Base-by-base conservation (phyloP, 2,113 vertebrate genomes). In the Clarias batrachus region DNA sequence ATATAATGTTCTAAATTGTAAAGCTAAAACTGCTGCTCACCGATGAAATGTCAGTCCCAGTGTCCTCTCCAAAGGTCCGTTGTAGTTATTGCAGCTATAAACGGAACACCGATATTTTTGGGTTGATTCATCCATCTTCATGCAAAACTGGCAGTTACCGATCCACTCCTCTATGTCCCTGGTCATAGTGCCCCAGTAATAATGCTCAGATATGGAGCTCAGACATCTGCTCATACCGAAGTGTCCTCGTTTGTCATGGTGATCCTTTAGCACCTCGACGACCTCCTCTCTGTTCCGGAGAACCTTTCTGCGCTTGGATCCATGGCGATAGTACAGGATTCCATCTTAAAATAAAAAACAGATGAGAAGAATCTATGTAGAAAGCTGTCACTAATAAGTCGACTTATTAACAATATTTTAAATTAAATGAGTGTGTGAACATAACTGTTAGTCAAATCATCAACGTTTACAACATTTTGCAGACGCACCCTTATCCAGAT, bases 211-310 rank as follows among this genome's bases (percentile, higher is more conserved):
- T 76, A 94, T 91, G 33, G 88, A 83, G 11, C 63, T 82, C 85
- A 92, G 91, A 89, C 93, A 94, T 82, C 90, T 83, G 0, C 89
- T 89, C 78, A 90, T 90, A 0, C 92, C 92, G 13, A 84, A 91
- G 90, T 94, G 93, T 54, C 91, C 92, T 88, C 88, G 90, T 87
- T 91, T 86, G 78, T 94, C 91, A 3, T 94, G 93, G n/a, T 91
- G 91, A 88, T 92, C 88, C 78, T 82, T 87, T 85, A 94, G 87
- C 89, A 93, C 89, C 1, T 78, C 87, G 78, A 91, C 92, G 0
- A 94, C 91, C 88, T 94, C 91, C 41, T 93, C 90, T 87, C 91
- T 89, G 90, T 88, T 92, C 73, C 93, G 91, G 0, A 92, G 91
- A 52, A 94, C 93, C 84, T 84, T 87, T 63, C 93, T 56, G 16